phyloP scores from a whole-genome alignment of 2,113 vertebrate species.

The Ramphastos sulfuratus region DNA sequence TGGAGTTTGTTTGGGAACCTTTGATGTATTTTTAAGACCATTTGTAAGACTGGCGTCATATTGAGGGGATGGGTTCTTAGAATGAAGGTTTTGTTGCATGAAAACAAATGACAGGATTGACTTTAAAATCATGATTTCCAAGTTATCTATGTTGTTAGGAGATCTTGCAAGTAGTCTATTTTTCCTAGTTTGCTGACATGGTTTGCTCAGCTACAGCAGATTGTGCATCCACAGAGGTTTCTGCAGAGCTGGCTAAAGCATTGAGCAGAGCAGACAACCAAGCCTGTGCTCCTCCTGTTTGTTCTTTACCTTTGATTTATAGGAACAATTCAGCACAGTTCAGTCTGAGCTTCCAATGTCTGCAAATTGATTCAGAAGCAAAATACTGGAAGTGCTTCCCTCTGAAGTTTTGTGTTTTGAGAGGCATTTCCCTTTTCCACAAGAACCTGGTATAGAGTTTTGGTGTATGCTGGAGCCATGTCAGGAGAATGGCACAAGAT shows the following conservation, averaged over 20 bases:
- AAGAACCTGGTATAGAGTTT: not conserved
- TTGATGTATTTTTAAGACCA: not conserved
- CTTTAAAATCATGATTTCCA: not conserved
- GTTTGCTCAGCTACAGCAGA: not conserved
- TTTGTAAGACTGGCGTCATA: not conserved
- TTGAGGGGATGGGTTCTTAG: not conserved
- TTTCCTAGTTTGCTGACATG: not conserved
- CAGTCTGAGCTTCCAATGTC: not conserved
- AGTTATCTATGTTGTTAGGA: not conserved
- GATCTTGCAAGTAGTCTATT: not conserved
- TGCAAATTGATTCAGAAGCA: not conserved
- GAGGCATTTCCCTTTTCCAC: not conserved
- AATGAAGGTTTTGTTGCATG: not conserved
- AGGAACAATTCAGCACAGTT: not conserved
- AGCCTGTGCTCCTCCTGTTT: not conserved
- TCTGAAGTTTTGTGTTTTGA: not conserved
- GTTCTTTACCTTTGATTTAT: not conserved
- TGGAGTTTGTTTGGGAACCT: not conserved
- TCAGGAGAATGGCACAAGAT: not conserved
- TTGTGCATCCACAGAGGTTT: not conserved
- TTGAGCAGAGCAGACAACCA: not conserved
- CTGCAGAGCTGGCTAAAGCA: not conserved
- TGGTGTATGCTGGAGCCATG: not conserved
- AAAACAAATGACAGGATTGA: not conserved
- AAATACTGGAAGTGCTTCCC: not conserved